A percentile compares a stretch with the other conserved stretches of the same genome.
phyloP scores from a whole-genome alignment of 2,888 invertebrate genomes.

The Perizoma affinitatum region DNA sequence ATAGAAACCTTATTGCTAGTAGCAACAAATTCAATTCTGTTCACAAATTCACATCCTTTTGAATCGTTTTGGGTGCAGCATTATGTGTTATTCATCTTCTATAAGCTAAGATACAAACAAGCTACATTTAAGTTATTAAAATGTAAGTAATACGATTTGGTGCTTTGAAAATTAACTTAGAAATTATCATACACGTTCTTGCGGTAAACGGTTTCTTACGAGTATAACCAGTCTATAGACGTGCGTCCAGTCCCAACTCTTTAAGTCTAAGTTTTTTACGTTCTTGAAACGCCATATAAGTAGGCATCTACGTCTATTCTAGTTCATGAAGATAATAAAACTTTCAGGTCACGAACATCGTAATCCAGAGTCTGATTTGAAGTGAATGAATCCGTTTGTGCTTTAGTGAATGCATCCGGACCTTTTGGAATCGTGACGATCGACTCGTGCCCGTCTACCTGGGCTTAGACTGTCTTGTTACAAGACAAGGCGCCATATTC shows the following conservation, averaged over 20 bases:
- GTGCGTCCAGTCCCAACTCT: no score
- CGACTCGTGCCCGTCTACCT: conserved; percentile 43
- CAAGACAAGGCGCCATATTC: conserved; percentile 1
- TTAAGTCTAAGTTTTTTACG: conserved; percentile 9
- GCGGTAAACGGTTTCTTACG: no score
- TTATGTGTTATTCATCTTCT: not conserved
- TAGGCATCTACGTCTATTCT: conserved; percentile 19
- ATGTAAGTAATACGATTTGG: no score
- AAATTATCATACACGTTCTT: no score
- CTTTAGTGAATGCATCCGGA: conserved; percentile 70
- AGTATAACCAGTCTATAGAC: no score
- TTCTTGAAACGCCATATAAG: conserved; percentile 11
- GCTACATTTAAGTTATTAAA: no score
- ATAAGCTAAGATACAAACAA: no score
- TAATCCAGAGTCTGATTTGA: conserved; percentile 66
- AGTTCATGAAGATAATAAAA: conserved; percentile 45
- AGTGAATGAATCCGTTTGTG: conserved; percentile 66
- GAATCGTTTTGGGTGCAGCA: not conserved
- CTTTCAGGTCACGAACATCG: conserved; percentile 66
- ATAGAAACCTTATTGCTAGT: conserved; percentile 1
- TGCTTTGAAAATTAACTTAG: no score
- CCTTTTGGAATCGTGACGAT: conserved; percentile 60
- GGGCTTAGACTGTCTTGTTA: conserved; percentile 23
- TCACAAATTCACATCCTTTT: not conserved
- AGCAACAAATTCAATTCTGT: not conserved